These are phyloP conservation scores for Bibio marci DNA, from an alignment of 2,888 invertebrate species.

Conservation along the genomic window DNA sequence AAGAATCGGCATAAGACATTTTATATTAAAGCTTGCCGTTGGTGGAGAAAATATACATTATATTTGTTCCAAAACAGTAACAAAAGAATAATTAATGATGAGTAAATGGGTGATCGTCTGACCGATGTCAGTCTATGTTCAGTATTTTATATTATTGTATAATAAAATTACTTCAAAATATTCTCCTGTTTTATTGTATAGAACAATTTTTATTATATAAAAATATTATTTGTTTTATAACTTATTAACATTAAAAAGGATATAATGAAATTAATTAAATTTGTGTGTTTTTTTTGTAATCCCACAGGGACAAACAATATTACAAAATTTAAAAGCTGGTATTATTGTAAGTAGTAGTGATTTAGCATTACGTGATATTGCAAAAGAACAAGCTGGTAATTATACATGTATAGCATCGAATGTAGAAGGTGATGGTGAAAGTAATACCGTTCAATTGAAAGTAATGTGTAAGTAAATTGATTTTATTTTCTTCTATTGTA, in stretches of 20 bases:
- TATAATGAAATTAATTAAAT: too few species aligned
- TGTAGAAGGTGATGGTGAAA: constrained; percentile 79
- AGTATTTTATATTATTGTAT: too few species aligned
- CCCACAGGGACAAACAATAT: constrained; percentile 75
- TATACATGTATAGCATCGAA: constrained; percentile 82
- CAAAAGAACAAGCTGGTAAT: constrained; percentile 65
- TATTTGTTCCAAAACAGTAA: too few species aligned
- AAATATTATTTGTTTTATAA: not conserved
- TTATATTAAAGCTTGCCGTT: too few species aligned
- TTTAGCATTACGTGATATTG: constrained; percentile 64
- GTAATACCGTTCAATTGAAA: constrained; percentile 61
- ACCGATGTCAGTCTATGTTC: too few species aligned
- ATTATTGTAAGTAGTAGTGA: constrained; percentile 72
- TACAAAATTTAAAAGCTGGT: constrained; percentile 72
- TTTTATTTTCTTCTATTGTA: too few species aligned
- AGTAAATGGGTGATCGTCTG: too few species aligned
- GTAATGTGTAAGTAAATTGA: constrained; percentile 68
- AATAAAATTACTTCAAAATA: too few species aligned
- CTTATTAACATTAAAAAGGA: not conserved
- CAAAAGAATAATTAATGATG: too few species aligned
- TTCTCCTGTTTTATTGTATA: not conserved
- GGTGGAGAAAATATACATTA: too few species aligned
- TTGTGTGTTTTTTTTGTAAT: too few species aligned
- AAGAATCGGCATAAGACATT: too few species aligned
- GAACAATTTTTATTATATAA: not conserved